Evolutionary conservation across 2,113 vertebrate species (phyloP), one percentile per base, ranked within the genome.

Genomic region (Brachyhypopomus gauderio): DNA sequence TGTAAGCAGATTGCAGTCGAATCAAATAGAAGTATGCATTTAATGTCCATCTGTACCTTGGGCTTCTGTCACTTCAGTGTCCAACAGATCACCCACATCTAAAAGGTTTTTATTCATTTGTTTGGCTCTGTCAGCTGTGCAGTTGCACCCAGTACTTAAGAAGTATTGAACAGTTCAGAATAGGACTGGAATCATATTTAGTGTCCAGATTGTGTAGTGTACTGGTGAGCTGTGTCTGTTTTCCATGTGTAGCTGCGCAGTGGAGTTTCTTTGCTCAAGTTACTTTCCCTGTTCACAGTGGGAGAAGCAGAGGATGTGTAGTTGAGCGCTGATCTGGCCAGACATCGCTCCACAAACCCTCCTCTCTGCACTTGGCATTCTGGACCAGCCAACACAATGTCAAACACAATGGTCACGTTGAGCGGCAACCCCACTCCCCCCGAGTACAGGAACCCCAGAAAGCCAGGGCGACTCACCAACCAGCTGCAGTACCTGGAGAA

Each of bases 401-500:
- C 95, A 59, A 85, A 89, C 74, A 73, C 89, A 81, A 93, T 90
- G 78, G 70, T 87, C 82, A 45, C 83, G 63, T 87, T 91, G 83
- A 88, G 72, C 87, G 88, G 92, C 77, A 98, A 98, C 73, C 97
- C 97, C 30, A 92, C 93, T 84, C 95, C 96, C 14, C 97, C 97
- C 2, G 92, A 95, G 74, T 95, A 93, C 62, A 88, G 90, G 41
- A 96, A 97, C 76, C 76, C 79, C 25, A 92, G 91, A 81, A 94
- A 87, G 3, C 92, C 80, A 22, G 96, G 96, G 0, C 90, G 92
- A 3, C 79, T 93, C 71, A 98, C 97, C 66, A 98, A 96, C 87
- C 96, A 97, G 38, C 93, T 99, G 3, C 95, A 95, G 78, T 98
- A 95, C 88, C 89, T 99, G 77, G 94, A 97, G 75, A 96, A 89